Percentiles rank a stretch among this genome's conserved stretches.
Evolutionary conservation across 2,113 vertebrate genomes (phyloP).

Genomic region (Edolisoma coerulescens): DNA sequence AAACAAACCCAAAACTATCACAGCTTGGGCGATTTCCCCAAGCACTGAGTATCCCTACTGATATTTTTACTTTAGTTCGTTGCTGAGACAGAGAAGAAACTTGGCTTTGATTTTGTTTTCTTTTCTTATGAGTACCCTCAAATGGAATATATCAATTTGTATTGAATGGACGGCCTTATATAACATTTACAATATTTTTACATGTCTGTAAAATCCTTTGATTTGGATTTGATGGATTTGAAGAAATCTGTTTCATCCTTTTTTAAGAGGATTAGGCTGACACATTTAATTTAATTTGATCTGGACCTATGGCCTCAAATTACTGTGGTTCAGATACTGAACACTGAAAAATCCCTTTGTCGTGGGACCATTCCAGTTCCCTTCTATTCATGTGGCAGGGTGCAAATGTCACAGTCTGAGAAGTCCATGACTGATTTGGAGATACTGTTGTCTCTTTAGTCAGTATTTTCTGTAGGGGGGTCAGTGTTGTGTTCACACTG

Average conservation of each 20-base stretch:
- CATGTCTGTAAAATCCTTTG: background rate
- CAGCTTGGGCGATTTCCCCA: background rate
- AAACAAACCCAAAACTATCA: background rate
- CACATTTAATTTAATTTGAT: constrained; percentile 9
- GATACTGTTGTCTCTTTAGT: background rate
- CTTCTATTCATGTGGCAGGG: background rate
- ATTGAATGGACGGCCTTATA: background rate
- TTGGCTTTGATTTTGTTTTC: background rate
- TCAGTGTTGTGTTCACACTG: background rate
- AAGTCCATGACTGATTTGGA: background rate
- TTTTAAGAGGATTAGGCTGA: background rate
- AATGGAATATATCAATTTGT: background rate
- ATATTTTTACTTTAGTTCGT: background rate
- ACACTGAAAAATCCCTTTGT: background rate
- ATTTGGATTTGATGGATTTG: background rate
- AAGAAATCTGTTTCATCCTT: background rate
- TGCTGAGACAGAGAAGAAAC: background rate
- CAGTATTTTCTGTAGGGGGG: background rate
- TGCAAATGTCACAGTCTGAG: background rate
- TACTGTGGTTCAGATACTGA: background rate
- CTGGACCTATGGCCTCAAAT: background rate
- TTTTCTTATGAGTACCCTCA: background rate
- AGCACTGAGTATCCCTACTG: background rate
- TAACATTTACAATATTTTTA: background rate
- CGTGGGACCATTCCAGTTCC: accelerated